Evolutionary conservation across 2,797 vertebrate species (phyloP).

Genomic region (Schizopygopsis malacanthus): DNA sequence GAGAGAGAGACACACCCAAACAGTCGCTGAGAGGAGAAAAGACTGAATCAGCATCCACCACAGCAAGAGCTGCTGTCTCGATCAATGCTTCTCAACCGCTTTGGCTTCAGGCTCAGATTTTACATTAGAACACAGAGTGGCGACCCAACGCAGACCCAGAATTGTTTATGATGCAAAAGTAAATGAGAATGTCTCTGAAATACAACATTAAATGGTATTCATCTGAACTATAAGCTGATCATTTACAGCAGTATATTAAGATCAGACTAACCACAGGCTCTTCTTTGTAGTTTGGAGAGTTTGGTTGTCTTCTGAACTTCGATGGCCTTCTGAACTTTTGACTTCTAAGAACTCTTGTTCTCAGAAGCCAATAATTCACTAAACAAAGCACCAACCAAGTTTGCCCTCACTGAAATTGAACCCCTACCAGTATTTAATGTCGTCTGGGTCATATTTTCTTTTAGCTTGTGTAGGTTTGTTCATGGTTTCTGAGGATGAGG

Average conservation of each 20-base stretch:
- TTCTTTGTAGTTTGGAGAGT: neutral
- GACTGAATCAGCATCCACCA: constrained; percentile 59
- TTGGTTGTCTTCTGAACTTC: constrained; percentile 7
- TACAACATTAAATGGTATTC: neutral
- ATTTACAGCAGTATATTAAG: neutral
- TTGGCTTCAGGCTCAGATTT: constrained; percentile 33
- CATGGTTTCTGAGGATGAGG: constrained; percentile 9
- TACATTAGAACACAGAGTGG: neutral
- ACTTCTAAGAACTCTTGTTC: neutral
- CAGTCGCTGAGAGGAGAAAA: constrained; percentile 49
- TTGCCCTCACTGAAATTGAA: constrained; percentile 6
- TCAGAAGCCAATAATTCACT: constrained; percentile 2
- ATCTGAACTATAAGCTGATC: neutral
- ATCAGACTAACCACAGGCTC: neutral
- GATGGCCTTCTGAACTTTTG: constrained; percentile 10
- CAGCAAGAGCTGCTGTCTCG: constrained; percentile 40
- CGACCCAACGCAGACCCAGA: neutral
- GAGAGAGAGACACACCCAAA: constrained; percentile 50
- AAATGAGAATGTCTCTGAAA: neutral
- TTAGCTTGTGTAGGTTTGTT: neutral
- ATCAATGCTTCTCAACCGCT: constrained; percentile 37
- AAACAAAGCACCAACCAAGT: neutral
- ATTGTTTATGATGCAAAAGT: neutral
- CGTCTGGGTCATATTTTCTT: constrained; percentile 19
- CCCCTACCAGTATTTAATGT: constrained; percentile 3